phyloP scores from a whole-genome alignment of 2,113 vertebrate genomes.

The Herpetotheres cachinnans region DNA sequence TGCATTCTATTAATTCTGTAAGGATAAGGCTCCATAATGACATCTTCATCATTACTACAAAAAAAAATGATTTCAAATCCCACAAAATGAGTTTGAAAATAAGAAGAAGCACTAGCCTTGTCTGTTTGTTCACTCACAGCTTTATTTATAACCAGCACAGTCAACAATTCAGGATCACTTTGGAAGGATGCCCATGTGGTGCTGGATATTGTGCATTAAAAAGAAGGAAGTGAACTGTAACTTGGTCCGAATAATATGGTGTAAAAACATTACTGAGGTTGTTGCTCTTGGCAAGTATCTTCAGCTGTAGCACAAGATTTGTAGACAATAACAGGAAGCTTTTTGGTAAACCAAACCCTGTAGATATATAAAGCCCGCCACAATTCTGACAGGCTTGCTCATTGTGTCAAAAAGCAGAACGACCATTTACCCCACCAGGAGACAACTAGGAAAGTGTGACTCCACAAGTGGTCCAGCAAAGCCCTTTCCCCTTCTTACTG shows the following conservation, averaged over 20 bases:
- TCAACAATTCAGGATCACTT: slow-evolving; percentile 7
- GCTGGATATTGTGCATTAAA: slow-evolving; percentile 1
- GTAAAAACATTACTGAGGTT: slow-evolving; percentile 11
- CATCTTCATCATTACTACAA: neutral
- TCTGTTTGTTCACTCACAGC: neutral
- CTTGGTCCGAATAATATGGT: slow-evolving; percentile 24
- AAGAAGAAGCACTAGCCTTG: neutral
- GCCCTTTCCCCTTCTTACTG: neutral
- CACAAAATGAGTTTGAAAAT: neutral
- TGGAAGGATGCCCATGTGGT: neutral
- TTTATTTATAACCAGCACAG: slow-evolving; percentile 16
- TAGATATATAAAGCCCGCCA: neutral
- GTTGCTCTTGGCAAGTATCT: slow-evolving; percentile 34
- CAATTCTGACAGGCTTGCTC: neutral
- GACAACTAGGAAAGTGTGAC: neutral
- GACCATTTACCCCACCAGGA: neutral
- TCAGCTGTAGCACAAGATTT: neutral
- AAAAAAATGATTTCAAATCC: neutral
- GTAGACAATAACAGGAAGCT: slow-evolving; percentile 47
- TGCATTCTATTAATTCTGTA: neutral
- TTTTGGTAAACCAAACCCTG: slow-evolving; percentile 3
- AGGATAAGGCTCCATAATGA: neutral
- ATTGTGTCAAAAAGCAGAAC: neutral
- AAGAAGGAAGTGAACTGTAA: slow-evolving; percentile 49
- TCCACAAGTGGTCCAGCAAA: neutral